Base-by-base conservation (phyloP, 1,140 invertebrate genomes). In the Rhyzopertha dominica region DNA sequence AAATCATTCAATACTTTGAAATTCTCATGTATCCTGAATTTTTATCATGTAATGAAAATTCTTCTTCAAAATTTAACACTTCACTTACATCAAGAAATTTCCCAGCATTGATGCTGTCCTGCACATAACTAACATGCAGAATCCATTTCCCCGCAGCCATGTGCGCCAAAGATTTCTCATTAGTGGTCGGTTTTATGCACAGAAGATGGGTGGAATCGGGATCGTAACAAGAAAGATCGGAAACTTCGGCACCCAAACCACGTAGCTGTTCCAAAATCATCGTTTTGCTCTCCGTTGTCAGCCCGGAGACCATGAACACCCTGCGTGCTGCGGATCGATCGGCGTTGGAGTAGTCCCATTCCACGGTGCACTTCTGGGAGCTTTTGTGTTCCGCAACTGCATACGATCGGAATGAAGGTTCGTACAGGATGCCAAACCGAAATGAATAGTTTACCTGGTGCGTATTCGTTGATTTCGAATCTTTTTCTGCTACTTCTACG, bases 141-240 rank as follows among this genome's bases (percentile, higher is more conserved):
- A 95, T 74, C 90, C 89, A 94, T 59, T 88, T 87, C 17, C 92
- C 91, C 0, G 84, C 75, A 0, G 91, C 90, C 24, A 95, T 79
- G 51, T 82, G 82, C 2, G 81, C 80, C 2, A 95, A 70, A 66
- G 87, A 78, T 69, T 93, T 93, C 72, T 95, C 90, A 62, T 87
- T 92, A 49, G 87, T 78, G 10, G 77, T 73, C 0, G 82, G 81
- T 46, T 76, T 79, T 14, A 79, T 67, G 45, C 85, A 83, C 17
- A 95, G 66, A 5, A 94, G 65, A 68, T 95, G 90, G 1, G 87
- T 92, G 30, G 80, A 79, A 1, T 63, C 63, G 0, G 67, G 58
- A 62, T 92, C 87, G 55, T 82, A 83, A 52, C 74, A 73, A 1
- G 69, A 58, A 4, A 72, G 68, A 18, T 77, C 73, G 2, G 76